Evolutionary conservation across 2,113 vertebrate species (phyloP).

Genomic region (Psilopsiagon aymara): DNA sequence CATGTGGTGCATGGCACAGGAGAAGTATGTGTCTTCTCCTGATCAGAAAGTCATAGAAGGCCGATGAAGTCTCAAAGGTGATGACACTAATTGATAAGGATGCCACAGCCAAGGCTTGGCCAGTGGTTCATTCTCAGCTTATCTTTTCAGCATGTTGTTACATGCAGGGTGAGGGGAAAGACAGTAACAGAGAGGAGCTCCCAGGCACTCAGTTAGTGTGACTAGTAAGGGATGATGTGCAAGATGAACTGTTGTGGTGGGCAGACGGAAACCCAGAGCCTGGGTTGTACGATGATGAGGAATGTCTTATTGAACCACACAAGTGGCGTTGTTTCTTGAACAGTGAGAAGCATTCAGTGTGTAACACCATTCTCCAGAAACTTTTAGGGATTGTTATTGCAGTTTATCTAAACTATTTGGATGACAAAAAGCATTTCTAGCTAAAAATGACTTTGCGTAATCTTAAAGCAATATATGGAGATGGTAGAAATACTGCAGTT

Average conservation of each 20-base stretch:
- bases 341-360: neutral
- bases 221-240: neutral
- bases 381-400: neutral
- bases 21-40: neutral
- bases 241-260: neutral
- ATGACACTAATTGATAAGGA: neutral
- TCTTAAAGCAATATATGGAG: neutral
- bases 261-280: neutral
- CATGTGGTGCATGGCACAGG: rapidly evolving
- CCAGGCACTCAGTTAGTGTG: neutral
- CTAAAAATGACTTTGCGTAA: neutral
- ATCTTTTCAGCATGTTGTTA: neutral
- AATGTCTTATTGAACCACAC: neutral
- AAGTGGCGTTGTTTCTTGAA: neutral
- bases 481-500: neutral
- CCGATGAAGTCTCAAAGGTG: neutral
- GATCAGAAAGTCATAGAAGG: neutral
- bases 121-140: neutral
- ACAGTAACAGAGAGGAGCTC: neutral
- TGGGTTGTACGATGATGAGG: neutral
- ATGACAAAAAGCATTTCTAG: neutral
- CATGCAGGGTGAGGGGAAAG: neutral
- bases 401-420: neutral
- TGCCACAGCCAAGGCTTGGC: neutral
- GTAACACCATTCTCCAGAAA: neutral